These are phyloP conservation scores for Gouania willdenowi DNA, from an alignment of 2,797 vertebrate species.

Conservation along the genomic window DNA sequence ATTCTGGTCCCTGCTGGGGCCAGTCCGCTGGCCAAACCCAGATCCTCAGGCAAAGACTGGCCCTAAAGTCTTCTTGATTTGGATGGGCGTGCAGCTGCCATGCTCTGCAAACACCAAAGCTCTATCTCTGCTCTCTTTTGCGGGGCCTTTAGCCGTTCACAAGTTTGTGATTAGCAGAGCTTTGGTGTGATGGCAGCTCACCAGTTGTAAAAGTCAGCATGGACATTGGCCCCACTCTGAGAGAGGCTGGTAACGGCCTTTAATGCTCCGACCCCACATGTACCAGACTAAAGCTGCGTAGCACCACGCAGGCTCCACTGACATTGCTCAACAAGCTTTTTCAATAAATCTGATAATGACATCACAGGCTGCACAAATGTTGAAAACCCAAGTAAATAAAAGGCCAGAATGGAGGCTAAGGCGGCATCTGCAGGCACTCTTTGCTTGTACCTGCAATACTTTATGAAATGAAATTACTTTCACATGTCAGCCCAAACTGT, in stretches of 20 bases:
- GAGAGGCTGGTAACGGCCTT: slow-evolving; percentile 51
- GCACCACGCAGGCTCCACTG: slow-evolving; percentile 17
- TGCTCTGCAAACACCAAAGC: slow-evolving; percentile 53
- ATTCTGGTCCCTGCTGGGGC: slow-evolving; percentile 63
- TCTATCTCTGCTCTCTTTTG: slow-evolving; percentile 62
- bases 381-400: slow-evolving; percentile 43
- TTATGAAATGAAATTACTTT: slow-evolving; percentile 25
- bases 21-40: slow-evolving; percentile 48
- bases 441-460: slow-evolving; percentile 24
- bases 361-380: slow-evolving; percentile 46
- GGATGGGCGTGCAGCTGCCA: slow-evolving; percentile 29
- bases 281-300: slow-evolving; percentile 28
- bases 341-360: slow-evolving; percentile 49
- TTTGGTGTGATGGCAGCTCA: slow-evolving; percentile 67
- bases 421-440: slow-evolving; percentile 26
- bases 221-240: slow-evolving; percentile 63
- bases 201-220: slow-evolving; percentile 67
- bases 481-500: slow-evolving; percentile 3
- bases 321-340: slow-evolving; percentile 36
- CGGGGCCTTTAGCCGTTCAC: slow-evolving; percentile 56
- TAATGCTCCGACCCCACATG: slow-evolving; percentile 66
- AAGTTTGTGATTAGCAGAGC: slow-evolving; percentile 65
- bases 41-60: slow-evolving; percentile 64
- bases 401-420: slow-evolving; percentile 36
- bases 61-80: slow-evolving; percentile 47